phyloP scores from a whole-genome alignment of 2,113 vertebrate genomes.

The Rallus limicola region DNA sequence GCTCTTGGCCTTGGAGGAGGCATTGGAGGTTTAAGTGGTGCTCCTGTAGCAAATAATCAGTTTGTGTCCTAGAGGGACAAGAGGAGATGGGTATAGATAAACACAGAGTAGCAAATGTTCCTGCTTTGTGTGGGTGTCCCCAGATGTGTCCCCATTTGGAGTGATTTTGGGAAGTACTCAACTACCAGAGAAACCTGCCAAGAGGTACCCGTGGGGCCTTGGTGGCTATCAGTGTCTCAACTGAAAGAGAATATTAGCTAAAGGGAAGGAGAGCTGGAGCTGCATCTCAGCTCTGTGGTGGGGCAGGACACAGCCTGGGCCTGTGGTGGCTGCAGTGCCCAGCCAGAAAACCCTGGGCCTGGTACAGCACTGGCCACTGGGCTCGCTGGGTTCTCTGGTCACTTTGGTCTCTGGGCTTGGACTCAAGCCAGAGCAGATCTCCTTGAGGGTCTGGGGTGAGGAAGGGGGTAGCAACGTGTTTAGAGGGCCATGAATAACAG shows the following conservation, averaged over 20 bases:
- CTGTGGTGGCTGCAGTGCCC: constrained; percentile 37
- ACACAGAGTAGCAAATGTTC: neutral
- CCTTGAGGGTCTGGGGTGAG: constrained; percentile 21
- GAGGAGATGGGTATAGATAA: neutral
- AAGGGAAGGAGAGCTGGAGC: neutral
- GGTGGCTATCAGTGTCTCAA: neutral
- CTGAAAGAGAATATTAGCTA: rapidly evolving
- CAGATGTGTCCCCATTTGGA: neutral
- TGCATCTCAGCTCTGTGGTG: neutral
- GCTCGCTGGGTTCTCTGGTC: constrained; percentile 28
- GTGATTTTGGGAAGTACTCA: neutral
- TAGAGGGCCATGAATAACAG: constrained; percentile 74
- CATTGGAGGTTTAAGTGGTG: neutral
- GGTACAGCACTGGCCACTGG: constrained; percentile 17
- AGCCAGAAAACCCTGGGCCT: constrained; percentile 29
- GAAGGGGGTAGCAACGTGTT: constrained; percentile 47
- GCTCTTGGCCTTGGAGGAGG: neutral
- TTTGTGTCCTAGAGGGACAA: neutral
- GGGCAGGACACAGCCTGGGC: neutral
- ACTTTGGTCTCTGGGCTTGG: constrained; percentile 74
- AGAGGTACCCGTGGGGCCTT: neutral
- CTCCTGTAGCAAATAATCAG: neutral
- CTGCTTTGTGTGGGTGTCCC: neutral
- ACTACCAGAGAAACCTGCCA: neutral
- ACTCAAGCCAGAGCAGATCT: constrained; percentile 75